Conservation (phyloP, 1,140 invertebrate species). For the Drosophila sp. region DNA sequence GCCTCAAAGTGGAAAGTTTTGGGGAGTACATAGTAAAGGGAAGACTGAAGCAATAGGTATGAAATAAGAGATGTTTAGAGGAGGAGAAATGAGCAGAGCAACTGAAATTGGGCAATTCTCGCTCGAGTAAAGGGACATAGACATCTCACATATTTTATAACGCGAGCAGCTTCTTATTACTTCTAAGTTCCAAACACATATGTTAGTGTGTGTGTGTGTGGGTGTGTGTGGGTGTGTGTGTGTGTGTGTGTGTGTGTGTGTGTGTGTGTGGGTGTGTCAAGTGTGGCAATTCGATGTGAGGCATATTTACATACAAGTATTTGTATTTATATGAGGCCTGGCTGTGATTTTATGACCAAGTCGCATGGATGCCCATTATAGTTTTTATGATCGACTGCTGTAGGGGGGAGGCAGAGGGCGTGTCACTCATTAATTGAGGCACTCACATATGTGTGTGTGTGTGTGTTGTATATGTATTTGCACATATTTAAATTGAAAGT, state of each 20-base stretch:
- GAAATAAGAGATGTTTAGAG: not conserved
- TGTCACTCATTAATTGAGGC: constrained; percentile 39
- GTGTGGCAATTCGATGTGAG: not conserved
- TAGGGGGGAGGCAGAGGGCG: constrained; percentile 6
- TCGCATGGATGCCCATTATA: constrained; percentile 45
- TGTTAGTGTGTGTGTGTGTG: not conserved
- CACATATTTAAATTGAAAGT: not conserved
- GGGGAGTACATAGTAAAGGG: not conserved
- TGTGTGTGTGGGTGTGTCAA: not conserved
- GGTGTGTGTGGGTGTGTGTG: not conserved
- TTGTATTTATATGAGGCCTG: constrained; percentile 21
- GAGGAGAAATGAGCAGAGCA: not conserved
- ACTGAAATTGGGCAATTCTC: constrained; percentile 3
- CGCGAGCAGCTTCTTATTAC: constrained; percentile 29
- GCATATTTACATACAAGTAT: constrained; percentile 15
- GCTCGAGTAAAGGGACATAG: constrained; percentile 6
- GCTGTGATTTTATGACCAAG: constrained; percentile 39
- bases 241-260: not conserved
- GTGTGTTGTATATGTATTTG: not conserved
- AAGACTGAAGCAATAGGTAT: too few species aligned
- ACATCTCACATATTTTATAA: constrained; percentile 25
- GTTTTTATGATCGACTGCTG: constrained; percentile 37
- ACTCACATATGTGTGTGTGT: constrained; percentile 14
- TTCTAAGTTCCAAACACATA: constrained; percentile 1
- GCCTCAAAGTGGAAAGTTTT: constrained; percentile 4